Base-by-base conservation (phyloP, 2,888 invertebrate genomes). In the Spisula subtruncata region DNA sequence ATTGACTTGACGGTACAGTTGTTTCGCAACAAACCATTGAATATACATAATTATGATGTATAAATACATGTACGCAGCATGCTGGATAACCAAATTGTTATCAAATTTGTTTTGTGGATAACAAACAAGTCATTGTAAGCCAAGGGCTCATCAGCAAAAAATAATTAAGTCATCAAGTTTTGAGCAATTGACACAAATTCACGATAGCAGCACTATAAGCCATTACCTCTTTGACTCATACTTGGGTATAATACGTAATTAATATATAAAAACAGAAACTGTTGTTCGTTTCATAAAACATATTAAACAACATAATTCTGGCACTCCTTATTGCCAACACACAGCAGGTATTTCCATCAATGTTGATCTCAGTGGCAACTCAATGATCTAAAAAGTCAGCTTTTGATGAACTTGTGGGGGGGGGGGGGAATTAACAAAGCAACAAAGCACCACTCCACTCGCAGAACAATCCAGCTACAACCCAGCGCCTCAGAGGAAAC, bases 261-360 rank as follows among this genome's bases (percentile, higher is more conserved):
- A 75, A 75, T 75, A 35, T 35, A 75, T 75, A 75, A 75, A 75
- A 75, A 75, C 32, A 8, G 35, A 75, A 75, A 75, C 29, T 14
- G 32, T 75, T 75, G 75, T 75, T 75, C 75, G 32, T 32, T 75
- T 75, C 75, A 75, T 75, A 75, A 75, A 75, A 75, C 75, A 75
- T 75, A 75, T 75, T 75, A 35, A 35, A 75, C 60, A 75, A 75
- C 75, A 75, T 32, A 35, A 75, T 18, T 5, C 12, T 75, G 75
- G 75, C 75, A 75, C 29, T 75, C 60, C 60, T 35, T 32, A 75
- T 32, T 51, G 81, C 46, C 48, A 75, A 16, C 4, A 84, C 75
- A 75, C 84, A 85, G 85, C 85, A 85, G 85, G 85, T 16, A 18
- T 79, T 79, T 51, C 80, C 80, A 85, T 85, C 51, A 85, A 20